phyloP scores from a whole-genome alignment of 2,888 invertebrate species.

The Epiperipatus broadwayi region DNA sequence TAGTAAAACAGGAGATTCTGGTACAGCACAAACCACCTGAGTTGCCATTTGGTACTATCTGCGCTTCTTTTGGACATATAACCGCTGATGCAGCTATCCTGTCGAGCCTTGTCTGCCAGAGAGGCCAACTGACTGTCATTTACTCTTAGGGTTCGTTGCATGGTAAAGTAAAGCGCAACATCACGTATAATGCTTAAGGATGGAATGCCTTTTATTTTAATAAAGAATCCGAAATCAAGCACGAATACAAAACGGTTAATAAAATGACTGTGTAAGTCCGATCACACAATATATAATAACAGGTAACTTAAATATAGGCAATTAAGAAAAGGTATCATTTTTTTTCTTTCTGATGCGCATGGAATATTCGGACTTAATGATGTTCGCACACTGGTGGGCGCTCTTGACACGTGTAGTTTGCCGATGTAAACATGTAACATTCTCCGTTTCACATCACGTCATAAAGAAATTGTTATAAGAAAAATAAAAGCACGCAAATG shows the following conservation, averaged over 20 bases:
- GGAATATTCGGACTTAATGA: too few species aligned
- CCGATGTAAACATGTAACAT: too few species aligned
- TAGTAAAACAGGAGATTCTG: conserved; percentile 80
- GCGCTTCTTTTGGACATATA: conserved; percentile 65
- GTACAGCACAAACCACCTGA: conserved; percentile 33
- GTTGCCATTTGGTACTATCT: conserved; percentile 70
- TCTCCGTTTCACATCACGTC: too few species aligned
- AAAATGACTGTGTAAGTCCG: conserved; percentile 13
- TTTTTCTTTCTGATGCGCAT: too few species aligned
- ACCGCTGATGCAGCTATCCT: conserved; percentile 60
- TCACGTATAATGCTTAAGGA: too few species aligned
- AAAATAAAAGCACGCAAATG: too few species aligned
- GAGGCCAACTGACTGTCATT: conserved; percentile 66
- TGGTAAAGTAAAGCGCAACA: conserved; percentile 27
- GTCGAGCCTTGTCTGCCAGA: conserved; percentile 63
- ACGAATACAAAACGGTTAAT: conserved; percentile 14
- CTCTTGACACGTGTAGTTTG: too few species aligned
- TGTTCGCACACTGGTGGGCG: too few species aligned
- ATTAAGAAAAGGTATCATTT: too few species aligned
- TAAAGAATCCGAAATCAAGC: conserved; percentile 5
- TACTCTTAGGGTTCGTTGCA: conserved; percentile 62
- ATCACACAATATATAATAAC: too few species aligned
- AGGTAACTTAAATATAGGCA: too few species aligned
- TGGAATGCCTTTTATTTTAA: conserved; percentile 7
- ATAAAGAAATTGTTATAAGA: too few species aligned